Conservation (phyloP, 1,140 invertebrate species). For the Drosophila ficusphila region DNA sequence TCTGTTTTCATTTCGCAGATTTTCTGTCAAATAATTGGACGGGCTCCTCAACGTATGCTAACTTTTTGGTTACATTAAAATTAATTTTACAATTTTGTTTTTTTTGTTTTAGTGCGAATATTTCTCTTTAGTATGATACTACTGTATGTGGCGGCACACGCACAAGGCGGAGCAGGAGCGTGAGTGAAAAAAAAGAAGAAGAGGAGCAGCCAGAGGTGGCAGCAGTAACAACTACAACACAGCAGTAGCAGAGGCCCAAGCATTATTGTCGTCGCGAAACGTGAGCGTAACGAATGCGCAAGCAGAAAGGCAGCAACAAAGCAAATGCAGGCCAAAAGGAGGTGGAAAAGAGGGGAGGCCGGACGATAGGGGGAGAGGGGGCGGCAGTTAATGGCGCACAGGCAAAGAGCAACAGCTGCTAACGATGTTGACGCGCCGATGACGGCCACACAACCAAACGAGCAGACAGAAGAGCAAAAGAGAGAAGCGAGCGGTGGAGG, state of each 20-base stretch:
- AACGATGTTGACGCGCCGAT: slow-evolving; percentile 77
- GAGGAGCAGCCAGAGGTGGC: slow-evolving; percentile 15
- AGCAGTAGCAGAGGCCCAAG: slow-evolving; percentile 36
- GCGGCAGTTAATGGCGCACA: slow-evolving; percentile 46
- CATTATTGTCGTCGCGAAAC: slow-evolving; percentile 70
- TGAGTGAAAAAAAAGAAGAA: slow-evolving; percentile 9
- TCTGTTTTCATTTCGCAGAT: too few relatives aligned
- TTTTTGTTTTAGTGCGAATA: too few relatives aligned
- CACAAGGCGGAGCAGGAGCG: slow-evolving; percentile 30
- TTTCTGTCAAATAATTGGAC: too few relatives aligned
- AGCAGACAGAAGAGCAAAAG: slow-evolving; percentile 22
- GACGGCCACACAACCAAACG: slow-evolving; percentile 54
- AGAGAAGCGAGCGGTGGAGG: slow-evolving; percentile 6
- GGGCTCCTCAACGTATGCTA: too few relatives aligned
- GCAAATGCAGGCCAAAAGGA: slow-evolving; percentile 65
- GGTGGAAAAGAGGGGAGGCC: background rate
- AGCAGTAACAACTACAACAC: slow-evolving; percentile 9
- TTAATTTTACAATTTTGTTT: too few relatives aligned
- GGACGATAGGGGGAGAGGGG: background rate
- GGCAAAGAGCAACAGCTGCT: slow-evolving; percentile 77
- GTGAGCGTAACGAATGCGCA: slow-evolving; percentile 70
- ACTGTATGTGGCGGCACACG: slow-evolving; percentile 36
- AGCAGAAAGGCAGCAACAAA: slow-evolving; percentile 61
- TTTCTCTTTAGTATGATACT: background rate
- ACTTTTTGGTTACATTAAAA: too few relatives aligned